phyloP scores from a whole-genome alignment of 2,888 invertebrate species.

The Philereme vetulata region DNA sequence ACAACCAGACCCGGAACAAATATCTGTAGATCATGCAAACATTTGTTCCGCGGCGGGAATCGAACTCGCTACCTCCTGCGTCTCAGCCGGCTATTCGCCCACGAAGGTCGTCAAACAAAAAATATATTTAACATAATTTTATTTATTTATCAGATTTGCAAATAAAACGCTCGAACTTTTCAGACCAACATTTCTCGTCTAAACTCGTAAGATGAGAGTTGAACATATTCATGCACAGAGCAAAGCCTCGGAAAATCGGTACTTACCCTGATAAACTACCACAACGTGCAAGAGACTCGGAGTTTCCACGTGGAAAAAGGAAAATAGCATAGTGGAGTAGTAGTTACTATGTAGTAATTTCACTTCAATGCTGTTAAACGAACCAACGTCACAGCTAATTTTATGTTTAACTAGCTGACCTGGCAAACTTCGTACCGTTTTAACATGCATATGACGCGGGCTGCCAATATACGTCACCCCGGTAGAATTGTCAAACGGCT shows the following conservation, averaged over 20 bases:
- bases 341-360: neutral
- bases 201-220: slow-evolving; percentile 15
- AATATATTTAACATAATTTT: neutral
- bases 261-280: slow-evolving; percentile 32
- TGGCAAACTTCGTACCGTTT: too few species aligned
- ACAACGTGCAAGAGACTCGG: slow-evolving; percentile 26
- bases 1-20: too few species aligned
- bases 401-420: too few species aligned
- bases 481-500: too few species aligned
- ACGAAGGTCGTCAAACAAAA: neutral
- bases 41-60: too few species aligned
- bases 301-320: slow-evolving; percentile 31
- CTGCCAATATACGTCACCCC: too few species aligned
- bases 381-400: too few species aligned
- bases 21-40: too few species aligned
- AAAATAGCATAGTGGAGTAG: slow-evolving; percentile 27
- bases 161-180: slow-evolving; percentile 12
- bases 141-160: slow-evolving; percentile 6
- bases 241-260: slow-evolving; percentile 29
- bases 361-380: neutral
- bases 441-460: too few species aligned
- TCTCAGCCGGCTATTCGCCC: too few species aligned
- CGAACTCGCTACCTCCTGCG: too few species aligned
- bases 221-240: slow-evolving; percentile 26
- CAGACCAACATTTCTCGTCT: slow-evolving; percentile 10